A percentile compares a stretch with the other conserved stretches of the same genome.
Conservation (phyloP, 2,113 vertebrate genomes). For the Motacilla alba region DNA sequence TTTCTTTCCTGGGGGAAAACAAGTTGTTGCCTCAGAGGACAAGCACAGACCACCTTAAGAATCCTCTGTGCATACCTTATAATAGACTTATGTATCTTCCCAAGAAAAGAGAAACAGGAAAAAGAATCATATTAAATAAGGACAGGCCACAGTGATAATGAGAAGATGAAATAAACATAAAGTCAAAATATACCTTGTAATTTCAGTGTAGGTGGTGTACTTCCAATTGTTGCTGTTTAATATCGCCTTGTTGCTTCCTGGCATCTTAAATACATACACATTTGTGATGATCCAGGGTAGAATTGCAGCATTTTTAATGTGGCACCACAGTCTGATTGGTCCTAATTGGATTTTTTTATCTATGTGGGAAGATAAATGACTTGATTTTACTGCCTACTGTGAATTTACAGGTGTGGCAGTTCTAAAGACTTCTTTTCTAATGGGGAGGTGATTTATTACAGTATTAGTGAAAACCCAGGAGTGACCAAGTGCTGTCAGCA, state of each 20-base stretch:
- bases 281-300: not conserved
- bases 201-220: not conserved
- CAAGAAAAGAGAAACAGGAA: not conserved
- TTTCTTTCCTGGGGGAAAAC: not conserved
- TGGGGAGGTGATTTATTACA: not conserved
- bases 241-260: not conserved
- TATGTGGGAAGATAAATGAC: not conserved
- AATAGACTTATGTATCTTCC: not conserved
- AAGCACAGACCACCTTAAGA: not conserved
- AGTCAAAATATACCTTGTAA: not conserved
- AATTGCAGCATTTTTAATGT: not conserved
- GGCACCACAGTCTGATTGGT: not conserved
- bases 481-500: not conserved
- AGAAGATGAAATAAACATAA: not conserved
- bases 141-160: not conserved
- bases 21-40: not conserved
- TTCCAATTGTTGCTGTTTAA: not conserved
- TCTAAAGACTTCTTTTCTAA: not conserved
- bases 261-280: not conserved
- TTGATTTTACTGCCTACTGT: not conserved
- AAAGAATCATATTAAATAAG: not conserved
- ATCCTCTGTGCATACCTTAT: not conserved
- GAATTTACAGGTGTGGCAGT: not conserved
- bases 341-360: constrained; percentile 17
- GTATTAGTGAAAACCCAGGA: not conserved